Evolutionary conservation across 2,113 vertebrate genomes (phyloP).

Genomic region (Osmerus mordax): DNA sequence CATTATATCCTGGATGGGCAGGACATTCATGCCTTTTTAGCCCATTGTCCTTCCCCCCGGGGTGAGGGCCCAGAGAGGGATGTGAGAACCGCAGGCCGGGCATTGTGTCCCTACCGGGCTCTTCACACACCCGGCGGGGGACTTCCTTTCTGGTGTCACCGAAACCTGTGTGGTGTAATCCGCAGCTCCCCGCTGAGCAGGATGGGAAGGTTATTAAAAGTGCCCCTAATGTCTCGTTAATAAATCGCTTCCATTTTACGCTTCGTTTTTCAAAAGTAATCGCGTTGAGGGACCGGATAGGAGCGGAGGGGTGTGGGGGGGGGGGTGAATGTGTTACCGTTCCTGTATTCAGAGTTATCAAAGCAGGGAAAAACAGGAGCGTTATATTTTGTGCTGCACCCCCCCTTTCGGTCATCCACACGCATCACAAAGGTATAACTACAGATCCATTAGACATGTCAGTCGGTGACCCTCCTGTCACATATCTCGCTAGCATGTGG

Average conservation of each 20-base stretch:
- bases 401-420: slow-evolving; percentile 22
- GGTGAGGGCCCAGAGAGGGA: slow-evolving; percentile 74
- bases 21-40: slow-evolving; percentile 82
- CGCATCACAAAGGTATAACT: slow-evolving; percentile 44
- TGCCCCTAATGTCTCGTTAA: slow-evolving; percentile 79
- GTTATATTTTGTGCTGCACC: neutral
- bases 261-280: slow-evolving; percentile 74
- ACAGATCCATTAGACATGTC: slow-evolving; percentile 70
- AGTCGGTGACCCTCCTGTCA: slow-evolving; percentile 49
- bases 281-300: slow-evolving; percentile 47
- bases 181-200: slow-evolving; percentile 73
- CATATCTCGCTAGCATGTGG: slow-evolving; percentile 48
- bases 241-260: slow-evolving; percentile 80
- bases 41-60: slow-evolving; percentile 76
- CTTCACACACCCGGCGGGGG: slow-evolving; percentile 77
- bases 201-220: slow-evolving; percentile 78
- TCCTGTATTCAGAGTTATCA: slow-evolving; percentile 50
- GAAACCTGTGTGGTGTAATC: slow-evolving; percentile 81
- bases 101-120: slow-evolving; percentile 75
- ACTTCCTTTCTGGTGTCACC: slow-evolving; percentile 83
- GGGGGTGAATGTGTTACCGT: slow-evolving; percentile 55
- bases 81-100: slow-evolving; percentile 75
- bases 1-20: slow-evolving; percentile 81
- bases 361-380: too few species aligned
- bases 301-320: slow-evolving; percentile 49